phyloP scores from a whole-genome alignment of 2,888 invertebrate genomes.

The Fragum whitleyi region DNA sequence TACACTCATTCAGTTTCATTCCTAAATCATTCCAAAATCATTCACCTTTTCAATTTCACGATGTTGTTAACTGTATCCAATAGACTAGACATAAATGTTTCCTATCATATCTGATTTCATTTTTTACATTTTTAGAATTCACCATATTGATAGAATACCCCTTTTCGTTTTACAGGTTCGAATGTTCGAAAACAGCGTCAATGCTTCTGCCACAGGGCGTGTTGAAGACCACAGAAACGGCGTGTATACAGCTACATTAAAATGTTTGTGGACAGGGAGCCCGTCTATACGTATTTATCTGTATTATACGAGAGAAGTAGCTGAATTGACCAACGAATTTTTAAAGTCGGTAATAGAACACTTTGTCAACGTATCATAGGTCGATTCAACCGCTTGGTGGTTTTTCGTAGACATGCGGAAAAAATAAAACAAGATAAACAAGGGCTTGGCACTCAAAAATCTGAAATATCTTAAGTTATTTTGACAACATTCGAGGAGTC shows the following conservation, averaged over 20 bases:
- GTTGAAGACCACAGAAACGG: constrained; percentile 12
- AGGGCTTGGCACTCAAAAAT: too few species aligned
- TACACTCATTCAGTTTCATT: too few species aligned
- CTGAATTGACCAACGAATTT: background rate
- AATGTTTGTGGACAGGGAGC: constrained; percentile 7
- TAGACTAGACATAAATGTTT: too few species aligned
- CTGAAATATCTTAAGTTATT: too few species aligned
- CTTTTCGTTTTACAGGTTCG: constrained; percentile 4
- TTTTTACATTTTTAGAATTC: too few species aligned
- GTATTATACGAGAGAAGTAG: background rate
- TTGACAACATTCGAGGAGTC: too few species aligned
- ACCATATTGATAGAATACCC: too few species aligned
- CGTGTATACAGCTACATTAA: background rate
- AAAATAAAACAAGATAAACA: background rate
- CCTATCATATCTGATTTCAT: too few species aligned
- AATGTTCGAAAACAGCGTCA: background rate
- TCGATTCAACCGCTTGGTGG: background rate
- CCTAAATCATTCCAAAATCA: too few species aligned
- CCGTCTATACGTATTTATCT: constrained; percentile 11
- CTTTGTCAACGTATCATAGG: background rate
- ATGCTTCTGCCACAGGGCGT: background rate
- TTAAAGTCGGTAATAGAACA: background rate
- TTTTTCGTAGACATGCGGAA: background rate
- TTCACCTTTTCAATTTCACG: too few species aligned
- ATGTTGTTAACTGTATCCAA: too few species aligned